A percentile compares a stretch with the other conserved stretches of the same genome.
These are phyloP conservation scores for Orientallactaga bullata DNA, from an alignment of 2,113 vertebrate genomes.

Conservation along the genomic window DNA sequence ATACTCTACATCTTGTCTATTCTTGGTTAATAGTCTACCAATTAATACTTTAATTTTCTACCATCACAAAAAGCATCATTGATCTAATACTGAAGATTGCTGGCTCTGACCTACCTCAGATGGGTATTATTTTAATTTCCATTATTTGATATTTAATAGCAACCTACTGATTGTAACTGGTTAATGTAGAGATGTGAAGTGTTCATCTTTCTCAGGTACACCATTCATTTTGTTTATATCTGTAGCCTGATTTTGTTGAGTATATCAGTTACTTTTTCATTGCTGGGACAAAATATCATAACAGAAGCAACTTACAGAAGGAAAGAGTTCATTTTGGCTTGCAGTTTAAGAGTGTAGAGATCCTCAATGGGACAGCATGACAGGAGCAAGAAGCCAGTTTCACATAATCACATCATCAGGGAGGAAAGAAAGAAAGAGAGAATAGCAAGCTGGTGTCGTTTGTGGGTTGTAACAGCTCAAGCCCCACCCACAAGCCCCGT, in stretches of 20 bases:
- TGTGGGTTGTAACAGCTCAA: too few species aligned
- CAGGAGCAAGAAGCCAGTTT: too few species aligned
- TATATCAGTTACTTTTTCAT: too few species aligned
- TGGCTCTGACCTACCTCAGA: not conserved
- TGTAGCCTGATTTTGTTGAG: not conserved
- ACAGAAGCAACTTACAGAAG: too few species aligned
- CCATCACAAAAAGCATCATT: not conserved
- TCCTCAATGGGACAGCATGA: too few species aligned
- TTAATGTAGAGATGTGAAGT: not conserved
- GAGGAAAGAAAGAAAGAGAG: too few species aligned
- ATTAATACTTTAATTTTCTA: not conserved
- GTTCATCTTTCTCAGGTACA: not conserved
- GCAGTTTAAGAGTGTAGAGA: too few species aligned
- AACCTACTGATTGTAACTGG: not conserved
- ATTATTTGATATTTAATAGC: not conserved
- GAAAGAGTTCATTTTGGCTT: too few species aligned
- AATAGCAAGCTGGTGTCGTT: too few species aligned
- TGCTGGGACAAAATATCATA: too few species aligned
- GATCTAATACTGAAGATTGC: not conserved
- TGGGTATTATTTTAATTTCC: not conserved
- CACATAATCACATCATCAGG: too few species aligned
- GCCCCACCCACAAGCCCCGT: too few species aligned
- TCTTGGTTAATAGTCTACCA: not conserved
- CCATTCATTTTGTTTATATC: not conserved
- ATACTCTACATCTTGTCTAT: not conserved